Conservation (phyloP, 2,797 vertebrate genomes). For the Enteromius anoplus region DNA sequence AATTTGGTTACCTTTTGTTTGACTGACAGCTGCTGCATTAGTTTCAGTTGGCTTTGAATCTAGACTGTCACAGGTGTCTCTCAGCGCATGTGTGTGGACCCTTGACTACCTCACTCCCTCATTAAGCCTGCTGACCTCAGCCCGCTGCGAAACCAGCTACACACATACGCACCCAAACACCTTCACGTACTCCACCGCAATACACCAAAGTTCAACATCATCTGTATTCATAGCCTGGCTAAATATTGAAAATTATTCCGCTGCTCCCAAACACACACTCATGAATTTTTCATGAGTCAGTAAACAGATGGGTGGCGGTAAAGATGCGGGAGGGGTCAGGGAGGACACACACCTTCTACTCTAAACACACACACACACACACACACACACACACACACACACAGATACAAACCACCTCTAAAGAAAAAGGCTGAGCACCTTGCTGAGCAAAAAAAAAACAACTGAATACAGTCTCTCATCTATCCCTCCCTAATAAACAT, state of each 20-base stretch:
- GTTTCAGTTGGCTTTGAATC: constrained; percentile 67
- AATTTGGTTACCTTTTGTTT: constrained; percentile 15
- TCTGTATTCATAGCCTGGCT: constrained; percentile 68
- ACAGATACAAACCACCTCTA: constrained; percentile 30
- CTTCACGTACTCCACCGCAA: constrained; percentile 32
- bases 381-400: constrained; percentile 45
- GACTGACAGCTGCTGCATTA: constrained; percentile 57
- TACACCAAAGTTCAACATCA: constrained; percentile 61
- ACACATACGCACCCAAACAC: constrained; percentile 41
- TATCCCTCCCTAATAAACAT: neutral
- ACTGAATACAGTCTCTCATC: neutral
- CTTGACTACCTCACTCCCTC: constrained; percentile 66
- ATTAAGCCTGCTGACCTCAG: constrained; percentile 74
- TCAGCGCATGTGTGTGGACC: constrained; percentile 67
- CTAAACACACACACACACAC: constrained; percentile 42
- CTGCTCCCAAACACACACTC: constrained; percentile 63
- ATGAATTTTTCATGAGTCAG: constrained; percentile 67
- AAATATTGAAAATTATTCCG: constrained; percentile 69
- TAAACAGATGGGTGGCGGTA: constrained; percentile 64
- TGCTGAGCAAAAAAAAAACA: neutral
- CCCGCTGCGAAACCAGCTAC: constrained; percentile 69
- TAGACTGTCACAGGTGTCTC: constrained; percentile 68
- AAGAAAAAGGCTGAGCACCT: neutral
- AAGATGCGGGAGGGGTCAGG: constrained; percentile 54
- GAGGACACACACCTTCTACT: constrained; percentile 56